Conservation (phyloP, 2,113 vertebrate species). For the Columbina picui region DNA sequence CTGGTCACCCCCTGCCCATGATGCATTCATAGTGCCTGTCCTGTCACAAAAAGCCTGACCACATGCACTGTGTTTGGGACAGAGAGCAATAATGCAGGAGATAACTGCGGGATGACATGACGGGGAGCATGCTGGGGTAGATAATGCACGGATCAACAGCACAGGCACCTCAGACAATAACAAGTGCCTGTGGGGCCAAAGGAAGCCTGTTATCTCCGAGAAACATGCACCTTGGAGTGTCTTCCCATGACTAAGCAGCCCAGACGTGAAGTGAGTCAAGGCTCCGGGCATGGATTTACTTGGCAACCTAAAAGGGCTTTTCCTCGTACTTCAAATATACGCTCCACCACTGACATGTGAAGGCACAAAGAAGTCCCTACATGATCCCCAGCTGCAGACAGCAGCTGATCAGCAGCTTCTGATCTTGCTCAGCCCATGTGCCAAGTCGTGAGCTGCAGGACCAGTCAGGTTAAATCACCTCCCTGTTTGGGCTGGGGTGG, state of each 20-base stretch:
- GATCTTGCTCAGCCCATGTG: neutral
- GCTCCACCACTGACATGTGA: neutral
- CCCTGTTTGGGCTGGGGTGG: neutral
- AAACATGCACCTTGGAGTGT: neutral
- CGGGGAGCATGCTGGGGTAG: neutral
- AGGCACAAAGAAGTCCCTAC: neutral
- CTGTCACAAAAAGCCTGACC: neutral
- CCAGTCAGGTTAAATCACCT: neutral
- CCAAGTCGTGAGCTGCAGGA: neutral
- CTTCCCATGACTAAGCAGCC: slow-evolving; percentile 8
- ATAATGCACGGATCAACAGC: neutral
- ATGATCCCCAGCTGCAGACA: neutral
- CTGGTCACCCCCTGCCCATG: neutral
- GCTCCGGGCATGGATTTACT: slow-evolving; percentile 18
- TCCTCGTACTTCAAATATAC: neutral
- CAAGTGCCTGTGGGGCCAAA: slow-evolving; percentile 1
- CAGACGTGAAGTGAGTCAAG: slow-evolving; percentile 15
- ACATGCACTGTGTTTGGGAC: accelerated
- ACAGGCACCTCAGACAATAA: neutral
- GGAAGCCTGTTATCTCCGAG: slow-evolving; percentile 25
- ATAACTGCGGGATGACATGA: neutral
- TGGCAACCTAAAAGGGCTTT: neutral
- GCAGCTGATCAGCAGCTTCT: neutral
- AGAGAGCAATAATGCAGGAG: neutral
- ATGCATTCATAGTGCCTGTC: neutral